These are phyloP conservation scores for Podabrus alpinus DNA, from an alignment of 2,888 invertebrate genomes.

Conservation along the genomic window DNA sequence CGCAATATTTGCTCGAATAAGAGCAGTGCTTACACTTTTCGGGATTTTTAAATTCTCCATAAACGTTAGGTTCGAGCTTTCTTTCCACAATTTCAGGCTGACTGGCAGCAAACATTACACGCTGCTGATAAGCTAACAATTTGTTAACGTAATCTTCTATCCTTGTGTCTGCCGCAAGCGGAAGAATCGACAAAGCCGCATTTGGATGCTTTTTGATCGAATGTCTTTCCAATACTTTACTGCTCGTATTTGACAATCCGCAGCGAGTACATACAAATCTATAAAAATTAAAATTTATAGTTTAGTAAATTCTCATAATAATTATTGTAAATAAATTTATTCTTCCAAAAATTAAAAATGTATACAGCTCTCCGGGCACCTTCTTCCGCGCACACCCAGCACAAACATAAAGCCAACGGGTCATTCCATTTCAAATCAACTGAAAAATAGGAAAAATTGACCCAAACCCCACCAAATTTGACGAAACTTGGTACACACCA, in stretches of 20 bases:
- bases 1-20: conserved; percentile 36
- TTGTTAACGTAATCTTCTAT: conserved; percentile 44
- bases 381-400: too few species aligned
- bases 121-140: conserved; percentile 40
- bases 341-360: too few species aligned
- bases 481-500: too few species aligned
- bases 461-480: too few species aligned
- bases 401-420: too few species aligned
- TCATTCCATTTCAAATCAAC: too few species aligned
- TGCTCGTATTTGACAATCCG: conserved; percentile 61
- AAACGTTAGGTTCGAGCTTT: neutral
- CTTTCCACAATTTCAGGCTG: neutral
- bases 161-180: conserved; percentile 32
- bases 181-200: conserved; percentile 49
- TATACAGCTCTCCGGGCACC: too few species aligned
- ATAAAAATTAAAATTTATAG: conserved; percentile 38
- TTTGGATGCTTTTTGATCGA: conserved; percentile 57
- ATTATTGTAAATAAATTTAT: too few species aligned
- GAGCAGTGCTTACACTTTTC: conserved; percentile 19
- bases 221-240: conserved; percentile 61
- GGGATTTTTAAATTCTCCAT: neutral
- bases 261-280: conserved; percentile 67
- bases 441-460: too few species aligned
- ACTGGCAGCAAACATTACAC: conserved; percentile 13
- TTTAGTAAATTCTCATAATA: too few species aligned